phyloP scores from a whole-genome alignment of 2,888 invertebrate species.

The Dioctria rufipes region DNA sequence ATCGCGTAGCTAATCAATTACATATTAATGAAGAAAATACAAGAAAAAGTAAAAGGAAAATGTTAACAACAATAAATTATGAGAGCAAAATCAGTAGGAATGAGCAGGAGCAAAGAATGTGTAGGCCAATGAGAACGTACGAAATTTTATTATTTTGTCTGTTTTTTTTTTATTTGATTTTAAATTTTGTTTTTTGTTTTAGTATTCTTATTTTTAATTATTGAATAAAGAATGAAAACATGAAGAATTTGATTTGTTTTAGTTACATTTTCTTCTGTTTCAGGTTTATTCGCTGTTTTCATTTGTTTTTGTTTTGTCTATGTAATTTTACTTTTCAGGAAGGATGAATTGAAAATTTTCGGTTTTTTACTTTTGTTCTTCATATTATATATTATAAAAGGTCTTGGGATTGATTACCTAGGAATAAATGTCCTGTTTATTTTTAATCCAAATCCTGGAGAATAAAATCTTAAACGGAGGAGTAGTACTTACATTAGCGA shows the following conservation, averaged over 20 bases:
- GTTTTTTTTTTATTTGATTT: conserved; percentile 55
- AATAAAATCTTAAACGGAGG: no score
- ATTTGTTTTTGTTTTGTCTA: conserved; percentile 21
- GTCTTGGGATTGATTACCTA: no score
- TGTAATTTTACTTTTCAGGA: conserved; percentile 25
- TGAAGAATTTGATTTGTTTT: conserved; percentile 57
- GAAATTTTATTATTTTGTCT: conserved; percentile 58
- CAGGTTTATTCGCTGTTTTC: conserved; percentile 9
- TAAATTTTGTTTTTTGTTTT: conserved; percentile 59
- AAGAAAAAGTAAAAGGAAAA: conserved; percentile 53
- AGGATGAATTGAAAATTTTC: conserved; percentile 10
- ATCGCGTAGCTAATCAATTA: conserved; percentile 20
- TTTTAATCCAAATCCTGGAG: no score
- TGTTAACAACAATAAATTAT: conserved; percentile 39
- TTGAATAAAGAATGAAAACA: conserved; percentile 62
- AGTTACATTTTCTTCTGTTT: conserved; percentile 56
- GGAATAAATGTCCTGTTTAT: no score
- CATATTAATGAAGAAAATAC: neutral
- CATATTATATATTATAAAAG: conserved; percentile 11
- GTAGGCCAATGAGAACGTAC: conserved; percentile 48
- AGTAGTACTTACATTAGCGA: no score
- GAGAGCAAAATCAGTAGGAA: conserved; percentile 37
- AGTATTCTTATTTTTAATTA: conserved; percentile 62
- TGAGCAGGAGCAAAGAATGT: conserved; percentile 43
- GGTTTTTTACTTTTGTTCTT: conserved; percentile 21